These are phyloP conservation scores for Proctacanthus coquilletti DNA, from an alignment of 1,140 invertebrate species.

Conservation along the genomic window DNA sequence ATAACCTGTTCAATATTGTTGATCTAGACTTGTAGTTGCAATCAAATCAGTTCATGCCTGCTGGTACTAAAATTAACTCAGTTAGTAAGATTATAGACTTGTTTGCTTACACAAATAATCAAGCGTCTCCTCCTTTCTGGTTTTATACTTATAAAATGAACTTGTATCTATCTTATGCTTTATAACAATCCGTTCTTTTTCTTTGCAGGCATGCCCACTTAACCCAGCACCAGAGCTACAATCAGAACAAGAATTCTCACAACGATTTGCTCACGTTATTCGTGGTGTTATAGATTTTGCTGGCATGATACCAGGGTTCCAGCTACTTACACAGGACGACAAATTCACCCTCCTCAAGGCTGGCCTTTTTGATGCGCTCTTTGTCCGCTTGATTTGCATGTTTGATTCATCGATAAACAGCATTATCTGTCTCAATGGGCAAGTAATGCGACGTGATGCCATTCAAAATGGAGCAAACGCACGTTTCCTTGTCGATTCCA, in stretches of 20 bases:
- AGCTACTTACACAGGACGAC: constrained; percentile 85
- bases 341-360: constrained; percentile 94
- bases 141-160: no score
- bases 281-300: constrained; percentile 95
- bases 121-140: no score
- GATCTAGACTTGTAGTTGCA: no score
- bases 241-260: constrained; percentile 81
- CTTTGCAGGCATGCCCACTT: constrained; percentile 80
- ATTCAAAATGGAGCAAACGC: constrained; percentile 83
- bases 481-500: constrained; percentile 86
- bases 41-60: no score
- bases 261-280: constrained; percentile 88
- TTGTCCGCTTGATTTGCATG: constrained; percentile 86
- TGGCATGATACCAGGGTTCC: constrained; percentile 92
- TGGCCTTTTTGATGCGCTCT: constrained; percentile 84
- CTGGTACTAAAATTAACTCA: no score
- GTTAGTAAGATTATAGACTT: no score
- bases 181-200: constrained; percentile 27
- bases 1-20: no score
- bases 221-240: constrained; percentile 85
- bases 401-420: constrained; percentile 79
- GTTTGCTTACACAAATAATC: no score
- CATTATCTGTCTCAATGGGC: constrained; percentile 85
- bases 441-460: constrained; percentile 76
- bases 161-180: no score